Percentiles rank a stretch among this genome's conserved stretches.
Conservation (phyloP, 2,113 vertebrate species). For the Rutilus rutilus region DNA sequence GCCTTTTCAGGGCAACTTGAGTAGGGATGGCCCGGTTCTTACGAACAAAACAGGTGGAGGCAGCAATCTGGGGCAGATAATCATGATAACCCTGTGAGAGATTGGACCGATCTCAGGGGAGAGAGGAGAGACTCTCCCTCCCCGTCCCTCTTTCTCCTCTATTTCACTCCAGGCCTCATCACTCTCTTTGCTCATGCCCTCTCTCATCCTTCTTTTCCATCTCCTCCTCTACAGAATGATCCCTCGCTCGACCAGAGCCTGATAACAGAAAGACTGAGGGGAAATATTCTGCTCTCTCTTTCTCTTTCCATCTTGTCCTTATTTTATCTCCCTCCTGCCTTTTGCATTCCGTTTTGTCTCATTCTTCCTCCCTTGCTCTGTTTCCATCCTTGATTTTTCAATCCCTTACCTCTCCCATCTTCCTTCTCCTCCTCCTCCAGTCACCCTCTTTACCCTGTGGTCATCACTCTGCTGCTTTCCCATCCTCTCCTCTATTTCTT, state of each 20-base stretch:
- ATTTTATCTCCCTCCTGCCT: neutral
- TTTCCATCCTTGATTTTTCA: slow-evolving; percentile 39
- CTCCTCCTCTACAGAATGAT: neutral
- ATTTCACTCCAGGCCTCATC: slow-evolving; percentile 11
- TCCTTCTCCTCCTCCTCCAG: neutral
- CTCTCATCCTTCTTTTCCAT: slow-evolving; percentile 25
- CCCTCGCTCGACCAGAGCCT: neutral
- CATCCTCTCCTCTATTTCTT: slow-evolving; percentile 2
- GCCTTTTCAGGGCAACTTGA: neutral
- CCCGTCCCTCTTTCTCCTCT: neutral
- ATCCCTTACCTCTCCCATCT: neutral
- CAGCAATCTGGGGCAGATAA: slow-evolving; percentile 28
- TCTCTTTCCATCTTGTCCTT: neutral
- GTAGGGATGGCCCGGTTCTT: neutral
- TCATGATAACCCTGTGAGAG: slow-evolving; percentile 8
- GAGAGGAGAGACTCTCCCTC: neutral
- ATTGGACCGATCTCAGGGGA: neutral
- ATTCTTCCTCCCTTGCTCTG: slow-evolving; percentile 9
- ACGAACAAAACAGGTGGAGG: neutral
- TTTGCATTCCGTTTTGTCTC: neutral
- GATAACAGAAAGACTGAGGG: neutral
- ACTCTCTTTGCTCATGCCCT: slow-evolving; percentile 3
- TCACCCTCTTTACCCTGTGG: neutral
- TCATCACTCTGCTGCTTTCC: slow-evolving; percentile 13
- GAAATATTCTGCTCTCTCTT: neutral